Evolutionary conservation across 2,113 vertebrate species (phyloP).

Genomic region (Eurystomus gularis): DNA sequence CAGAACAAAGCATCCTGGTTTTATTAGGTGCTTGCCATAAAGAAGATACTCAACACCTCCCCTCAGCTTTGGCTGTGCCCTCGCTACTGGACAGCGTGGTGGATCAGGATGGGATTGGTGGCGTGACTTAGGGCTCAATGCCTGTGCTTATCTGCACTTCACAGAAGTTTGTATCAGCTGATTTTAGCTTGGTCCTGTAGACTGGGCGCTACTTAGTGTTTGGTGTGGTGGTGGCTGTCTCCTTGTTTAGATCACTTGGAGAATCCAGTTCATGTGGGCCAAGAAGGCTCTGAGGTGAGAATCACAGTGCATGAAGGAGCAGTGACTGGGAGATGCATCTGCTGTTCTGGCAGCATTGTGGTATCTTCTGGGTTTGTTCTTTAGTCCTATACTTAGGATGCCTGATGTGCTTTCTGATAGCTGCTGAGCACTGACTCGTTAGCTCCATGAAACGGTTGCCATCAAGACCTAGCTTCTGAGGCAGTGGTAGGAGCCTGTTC

Average conservation of each 20-base stretch:
- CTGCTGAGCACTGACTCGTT: neutral
- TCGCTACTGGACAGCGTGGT: fast-evolving
- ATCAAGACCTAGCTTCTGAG: neutral
- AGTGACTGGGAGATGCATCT: neutral
- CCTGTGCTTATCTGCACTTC: neutral
- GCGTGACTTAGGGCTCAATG: neutral
- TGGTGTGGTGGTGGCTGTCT: neutral
- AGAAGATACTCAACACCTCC: neutral
- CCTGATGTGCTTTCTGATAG: neutral
- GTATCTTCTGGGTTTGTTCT: neutral
- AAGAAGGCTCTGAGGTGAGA: neutral
- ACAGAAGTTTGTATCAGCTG: neutral
- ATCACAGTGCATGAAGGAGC: fast-evolving
- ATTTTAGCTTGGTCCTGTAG: neutral
- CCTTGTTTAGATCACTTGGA: neutral
- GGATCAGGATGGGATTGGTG: neutral
- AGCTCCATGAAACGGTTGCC: fast-evolving
- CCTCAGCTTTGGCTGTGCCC: neutral
- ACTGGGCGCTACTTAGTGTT: neutral
- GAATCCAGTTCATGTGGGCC: neutral
- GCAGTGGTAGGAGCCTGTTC: neutral
- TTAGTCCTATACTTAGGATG: fast-evolving
- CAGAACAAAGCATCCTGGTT: neutral
- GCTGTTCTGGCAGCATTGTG: fast-evolving
- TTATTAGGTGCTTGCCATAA: neutral